These are phyloP conservation scores for Cephus nigrinus DNA, from an alignment of 2,888 invertebrate species.

Conservation along the genomic window DNA sequence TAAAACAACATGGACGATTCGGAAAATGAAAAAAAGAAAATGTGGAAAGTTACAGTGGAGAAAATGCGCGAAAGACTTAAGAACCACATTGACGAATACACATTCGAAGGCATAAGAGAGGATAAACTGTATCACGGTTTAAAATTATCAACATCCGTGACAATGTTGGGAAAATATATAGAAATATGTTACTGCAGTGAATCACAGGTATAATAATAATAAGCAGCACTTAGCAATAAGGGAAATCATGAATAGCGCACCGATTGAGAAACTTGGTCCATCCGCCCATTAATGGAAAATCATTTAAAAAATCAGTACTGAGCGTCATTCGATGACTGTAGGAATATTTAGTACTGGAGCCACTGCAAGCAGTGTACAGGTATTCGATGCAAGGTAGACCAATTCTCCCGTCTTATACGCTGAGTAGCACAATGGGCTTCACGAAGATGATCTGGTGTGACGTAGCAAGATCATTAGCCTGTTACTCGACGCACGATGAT, in stretches of 20 bases:
- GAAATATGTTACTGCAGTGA: conserved; percentile 40
- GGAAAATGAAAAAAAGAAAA: conserved; percentile 14
- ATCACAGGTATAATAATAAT: conserved; percentile 28
- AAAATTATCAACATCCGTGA: conserved; percentile 29
- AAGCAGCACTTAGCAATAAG: no score
- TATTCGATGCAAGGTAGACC: conserved; percentile 43
- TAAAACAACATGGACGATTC: neutral
- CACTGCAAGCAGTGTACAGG: conserved; percentile 28
- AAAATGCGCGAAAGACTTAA: conserved; percentile 31
- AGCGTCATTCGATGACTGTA: conserved; percentile 12
- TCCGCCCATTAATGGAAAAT: neutral
- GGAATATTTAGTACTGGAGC: conserved; percentile 41
- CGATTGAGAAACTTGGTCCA: neutral
- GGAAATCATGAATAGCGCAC: neutral
- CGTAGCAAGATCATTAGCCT: conserved; percentile 25
- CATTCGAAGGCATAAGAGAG: conserved; percentile 36
- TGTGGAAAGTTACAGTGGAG: conserved; percentile 24
- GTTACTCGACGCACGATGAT: conserved; percentile 35
- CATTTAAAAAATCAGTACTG: neutral
- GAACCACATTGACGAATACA: conserved; percentile 26
- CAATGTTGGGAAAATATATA: conserved; percentile 28
- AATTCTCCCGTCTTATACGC: conserved; percentile 32
- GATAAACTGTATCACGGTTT: conserved; percentile 40
- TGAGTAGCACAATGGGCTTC: conserved; percentile 35
- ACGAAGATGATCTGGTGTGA: conserved; percentile 40